Evolutionary conservation across 2,113 vertebrate genomes (phyloP), one percentile per base, ranked within the genome.

Genomic region (Acrocephalus kingi): DNA sequence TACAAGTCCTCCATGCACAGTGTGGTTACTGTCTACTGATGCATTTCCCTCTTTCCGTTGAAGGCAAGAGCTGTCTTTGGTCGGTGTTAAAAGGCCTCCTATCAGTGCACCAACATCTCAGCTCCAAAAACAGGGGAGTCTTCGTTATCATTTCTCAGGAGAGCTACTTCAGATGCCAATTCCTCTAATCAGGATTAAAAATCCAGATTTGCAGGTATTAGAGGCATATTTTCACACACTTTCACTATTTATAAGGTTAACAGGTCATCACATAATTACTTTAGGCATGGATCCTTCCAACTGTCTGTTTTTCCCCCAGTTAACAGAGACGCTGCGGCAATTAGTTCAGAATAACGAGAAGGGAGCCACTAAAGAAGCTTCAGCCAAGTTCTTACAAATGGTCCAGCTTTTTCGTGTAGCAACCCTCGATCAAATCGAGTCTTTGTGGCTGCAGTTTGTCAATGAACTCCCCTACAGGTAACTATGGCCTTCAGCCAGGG

Each of bases 11-110:
- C 5, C 35, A 28, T 1, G 6, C 64, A 45, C 22, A 28, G 6
- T 6, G 35, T 2, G 8, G 1, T 76, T 56, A 6, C 69, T 85
- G 49, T 23, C 23, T 81, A 31, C 30, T 91, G 49, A 90, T 30
- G n/a, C 49, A 22, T 96, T 81, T 94, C 46, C 6, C 49, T 94
- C 55, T 89, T 73, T 94, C 41, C 28, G 55, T 92, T 61, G 39
- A 94, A 99, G 98, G 84, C 98, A 99, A 96, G 95, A 98, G 30
- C 80, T 99, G 37, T 92, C 94, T 83, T 95, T 98, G 87, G 79
- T 98, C 0, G 45, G 96, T 31, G 84, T 97, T 92, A 98, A 62
- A 31, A 97, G 86, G 64, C 84, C 78, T 89, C 90, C 87, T 35
- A 51, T 21, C 23, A 96, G 49, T 49, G 23, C 90, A 33, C 81